Conservation (phyloP, 1,140 invertebrate genomes). For the Nephila pilipes region DNA sequence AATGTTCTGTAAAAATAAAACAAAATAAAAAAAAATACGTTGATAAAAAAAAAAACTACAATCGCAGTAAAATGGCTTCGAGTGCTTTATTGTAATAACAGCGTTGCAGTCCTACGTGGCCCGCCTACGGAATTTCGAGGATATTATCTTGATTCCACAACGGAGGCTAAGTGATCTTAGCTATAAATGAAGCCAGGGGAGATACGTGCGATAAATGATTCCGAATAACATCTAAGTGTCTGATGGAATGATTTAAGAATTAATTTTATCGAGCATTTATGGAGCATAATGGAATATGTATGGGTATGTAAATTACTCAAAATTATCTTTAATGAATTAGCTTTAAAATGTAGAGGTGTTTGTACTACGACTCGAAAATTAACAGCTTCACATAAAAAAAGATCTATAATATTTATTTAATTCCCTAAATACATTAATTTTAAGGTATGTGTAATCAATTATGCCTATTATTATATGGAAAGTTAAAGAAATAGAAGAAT, state of each 20-base stretch:
- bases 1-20: slow-evolving; percentile 24
- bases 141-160: background rate
- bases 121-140: slow-evolving; percentile 6
- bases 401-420: too few species aligned
- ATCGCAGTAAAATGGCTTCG: slow-evolving; percentile 33
- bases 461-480: too few species aligned
- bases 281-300: background rate
- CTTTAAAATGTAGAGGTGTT: too few species aligned
- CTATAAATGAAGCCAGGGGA: background rate
- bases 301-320: too few species aligned
- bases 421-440: too few species aligned
- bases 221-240: background rate
- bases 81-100: slow-evolving; percentile 66
- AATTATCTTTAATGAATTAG: too few species aligned
- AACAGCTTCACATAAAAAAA: too few species aligned
- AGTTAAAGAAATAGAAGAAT: too few species aligned
- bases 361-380: too few species aligned
- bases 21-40: background rate
- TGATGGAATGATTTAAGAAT: background rate
- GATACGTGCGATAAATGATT: background rate
- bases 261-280: background rate
- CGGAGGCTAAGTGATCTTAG: background rate
- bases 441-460: too few species aligned
- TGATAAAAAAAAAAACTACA: slow-evolving; percentile 36
- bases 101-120: slow-evolving; percentile 5